These are phyloP conservation scores for Oscheius onirici DNA, from an alignment of 2,888 invertebrate genomes.

Conservation along the genomic window DNA sequence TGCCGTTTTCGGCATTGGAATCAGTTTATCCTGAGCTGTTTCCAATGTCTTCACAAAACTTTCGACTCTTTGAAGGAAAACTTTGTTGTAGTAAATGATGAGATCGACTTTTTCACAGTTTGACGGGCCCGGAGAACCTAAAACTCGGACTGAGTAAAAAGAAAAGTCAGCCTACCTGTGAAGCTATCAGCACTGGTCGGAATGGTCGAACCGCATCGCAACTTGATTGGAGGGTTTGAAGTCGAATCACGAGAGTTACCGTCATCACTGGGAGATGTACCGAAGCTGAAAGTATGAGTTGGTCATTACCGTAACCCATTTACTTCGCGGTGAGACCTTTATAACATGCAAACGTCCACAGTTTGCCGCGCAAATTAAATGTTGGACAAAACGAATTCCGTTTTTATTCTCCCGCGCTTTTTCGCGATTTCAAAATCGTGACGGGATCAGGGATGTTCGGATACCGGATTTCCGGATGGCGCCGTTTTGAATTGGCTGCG, in stretches of 20 bases:
- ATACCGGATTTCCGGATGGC: no score
- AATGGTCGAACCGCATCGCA: constrained; percentile 74
- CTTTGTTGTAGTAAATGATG: constrained; percentile 79
- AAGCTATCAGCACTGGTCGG: constrained; percentile 61
- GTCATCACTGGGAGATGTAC: constrained; percentile 36
- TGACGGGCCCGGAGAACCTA: constrained; percentile 76
- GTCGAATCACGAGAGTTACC: constrained; percentile 52
- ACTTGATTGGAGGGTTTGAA: constrained; percentile 40
- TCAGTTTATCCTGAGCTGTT: constrained; percentile 75
- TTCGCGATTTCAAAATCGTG: no score
- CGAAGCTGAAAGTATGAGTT: constrained; percentile 2
- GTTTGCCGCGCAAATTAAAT: no score
- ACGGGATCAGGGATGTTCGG: no score
- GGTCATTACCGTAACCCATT: no score
- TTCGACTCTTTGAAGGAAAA: constrained; percentile 81
- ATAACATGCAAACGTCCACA: no score
- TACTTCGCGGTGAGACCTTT: no score
- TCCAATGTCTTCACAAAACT: constrained; percentile 82
- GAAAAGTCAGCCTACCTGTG: not conserved
- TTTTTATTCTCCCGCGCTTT: no score
- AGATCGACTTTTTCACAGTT: constrained; percentile 79
- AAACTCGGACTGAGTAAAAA: not conserved
- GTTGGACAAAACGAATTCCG: no score
- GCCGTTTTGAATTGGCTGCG: no score
- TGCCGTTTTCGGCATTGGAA: constrained; percentile 70